Evolutionary conservation across 1,140 invertebrate species (phyloP).

Genomic region (Nephila pilipes): DNA sequence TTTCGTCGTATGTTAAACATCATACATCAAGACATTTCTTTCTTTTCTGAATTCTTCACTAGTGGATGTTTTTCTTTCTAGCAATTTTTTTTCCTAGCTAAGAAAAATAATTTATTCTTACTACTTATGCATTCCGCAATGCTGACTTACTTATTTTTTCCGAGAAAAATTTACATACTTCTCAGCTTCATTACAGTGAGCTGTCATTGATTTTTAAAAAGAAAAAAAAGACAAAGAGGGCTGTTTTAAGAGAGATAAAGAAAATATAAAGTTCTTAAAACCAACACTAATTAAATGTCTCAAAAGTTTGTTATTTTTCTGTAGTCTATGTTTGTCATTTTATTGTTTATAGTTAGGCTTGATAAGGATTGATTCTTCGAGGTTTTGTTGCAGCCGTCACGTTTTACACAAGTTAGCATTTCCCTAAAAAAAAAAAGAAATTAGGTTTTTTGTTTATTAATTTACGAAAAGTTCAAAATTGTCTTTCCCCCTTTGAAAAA

Average conservation of each 20-base stretch:
- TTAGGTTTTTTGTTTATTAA: background rate
- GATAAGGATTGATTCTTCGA: background rate
- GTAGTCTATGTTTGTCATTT: background rate
- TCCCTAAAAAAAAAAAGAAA: background rate
- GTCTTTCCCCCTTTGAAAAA: too few species aligned
- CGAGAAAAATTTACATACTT: background rate
- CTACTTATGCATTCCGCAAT: background rate
- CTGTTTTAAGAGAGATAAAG: background rate
- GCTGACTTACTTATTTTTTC: background rate
- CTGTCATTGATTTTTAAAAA: background rate
- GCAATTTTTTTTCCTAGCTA: background rate
- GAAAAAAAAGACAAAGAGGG: background rate
- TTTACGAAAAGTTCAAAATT: too few species aligned
- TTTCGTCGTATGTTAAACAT: too few species aligned
- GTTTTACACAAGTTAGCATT: background rate
- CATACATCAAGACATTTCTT: too few species aligned
- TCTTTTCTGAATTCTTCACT: background rate
- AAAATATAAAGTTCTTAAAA: conserved; percentile 5
- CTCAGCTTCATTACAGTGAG: background rate
- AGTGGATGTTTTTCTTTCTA: background rate
- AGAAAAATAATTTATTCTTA: background rate
- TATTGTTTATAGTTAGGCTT: background rate
- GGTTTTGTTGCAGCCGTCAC: background rate
- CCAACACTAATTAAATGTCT: background rate
- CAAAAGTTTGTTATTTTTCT: background rate